Conservation (phyloP, 92 coral and sea anemone species). For the Hydrozoanthus gracilis region DNA sequence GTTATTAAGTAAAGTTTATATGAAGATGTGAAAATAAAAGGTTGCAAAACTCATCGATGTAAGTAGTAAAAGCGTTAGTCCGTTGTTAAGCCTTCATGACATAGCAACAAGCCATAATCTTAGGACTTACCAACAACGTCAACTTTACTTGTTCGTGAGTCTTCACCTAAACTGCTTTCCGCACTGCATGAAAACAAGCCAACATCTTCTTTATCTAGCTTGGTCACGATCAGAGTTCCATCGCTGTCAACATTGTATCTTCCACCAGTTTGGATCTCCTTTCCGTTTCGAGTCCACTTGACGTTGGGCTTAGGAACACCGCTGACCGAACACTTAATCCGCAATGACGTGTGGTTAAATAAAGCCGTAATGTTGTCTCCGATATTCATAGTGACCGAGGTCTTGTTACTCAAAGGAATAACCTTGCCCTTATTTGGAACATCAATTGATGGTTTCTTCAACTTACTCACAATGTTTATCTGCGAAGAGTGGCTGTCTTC, state of each 20-base stretch:
- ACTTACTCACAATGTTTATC: constrained; percentile 26
- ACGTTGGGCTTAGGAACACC: constrained; percentile 29
- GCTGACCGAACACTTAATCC: constrained; percentile 27
- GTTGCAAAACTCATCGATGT: too few relatives aligned
- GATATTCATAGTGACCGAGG: background rate
- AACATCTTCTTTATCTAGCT: constrained; percentile 3
- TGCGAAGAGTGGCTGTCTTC: constrained; percentile 28
- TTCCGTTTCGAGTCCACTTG: constrained; percentile 26
- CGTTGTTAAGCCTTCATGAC: too few relatives aligned
- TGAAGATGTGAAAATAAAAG: too few relatives aligned
- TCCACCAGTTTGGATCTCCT: constrained; percentile 16
- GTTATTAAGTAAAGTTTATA: too few relatives aligned
- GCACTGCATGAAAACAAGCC: constrained; percentile 21
- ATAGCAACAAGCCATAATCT: too few relatives aligned
- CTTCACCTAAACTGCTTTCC: constrained; percentile 27
- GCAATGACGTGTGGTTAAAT: constrained; percentile 16
- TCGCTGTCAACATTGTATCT: constrained; percentile 6
- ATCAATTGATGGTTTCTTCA: constrained; percentile 5
- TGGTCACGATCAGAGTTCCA: constrained; percentile 20
- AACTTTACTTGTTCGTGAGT: constrained; percentile 21
- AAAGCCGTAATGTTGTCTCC: constrained; percentile 28
- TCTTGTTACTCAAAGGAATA: constrained; percentile 16
- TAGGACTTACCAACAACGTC: constrained; percentile 27
- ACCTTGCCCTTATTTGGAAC: constrained; percentile 27
- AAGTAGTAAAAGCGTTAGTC: too few relatives aligned